Evolutionary conservation across 2,888 invertebrate genomes (phyloP).

Genomic region (Spilosoma lubricipeda): DNA sequence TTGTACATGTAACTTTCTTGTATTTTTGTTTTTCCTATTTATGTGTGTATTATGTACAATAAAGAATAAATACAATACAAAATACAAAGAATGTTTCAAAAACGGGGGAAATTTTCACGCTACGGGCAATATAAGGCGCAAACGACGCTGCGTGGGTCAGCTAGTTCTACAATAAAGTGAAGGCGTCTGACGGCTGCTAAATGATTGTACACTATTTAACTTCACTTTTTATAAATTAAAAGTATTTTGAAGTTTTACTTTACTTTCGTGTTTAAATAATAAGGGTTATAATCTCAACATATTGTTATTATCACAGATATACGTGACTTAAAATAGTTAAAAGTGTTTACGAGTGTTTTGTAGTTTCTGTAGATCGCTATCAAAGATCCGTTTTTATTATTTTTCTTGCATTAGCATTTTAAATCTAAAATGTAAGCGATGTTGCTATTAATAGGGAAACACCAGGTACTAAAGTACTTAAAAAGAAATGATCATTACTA

Average conservation of each 20-base stretch:
- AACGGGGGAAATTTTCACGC: too few species aligned
- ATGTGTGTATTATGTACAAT: too few species aligned
- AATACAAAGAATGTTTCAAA: too few species aligned
- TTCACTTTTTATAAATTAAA: conserved; percentile 25
- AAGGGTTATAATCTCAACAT: conserved; percentile 9
- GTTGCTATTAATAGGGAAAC: background rate
- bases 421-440: too few species aligned
- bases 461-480: too few species aligned
- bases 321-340: background rate
- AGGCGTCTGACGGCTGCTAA: background rate
- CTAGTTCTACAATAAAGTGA: too few species aligned
- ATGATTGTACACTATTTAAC: background rate
- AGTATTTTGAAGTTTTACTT: background rate
- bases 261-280: conserved; percentile 28
- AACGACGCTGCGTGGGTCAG: too few species aligned
- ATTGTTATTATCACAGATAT: background rate
- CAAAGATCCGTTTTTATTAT: background rate
- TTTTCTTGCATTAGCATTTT: background rate
- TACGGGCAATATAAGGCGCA: too few species aligned
- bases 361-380: background rate
- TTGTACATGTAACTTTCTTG: too few species aligned
- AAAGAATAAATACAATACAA: too few species aligned
- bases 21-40: too few species aligned
- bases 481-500: background rate
- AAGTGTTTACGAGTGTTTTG: background rate